Base-by-base conservation (phyloP, 2,113 vertebrate genomes). In the Tonatia bakeri region DNA sequence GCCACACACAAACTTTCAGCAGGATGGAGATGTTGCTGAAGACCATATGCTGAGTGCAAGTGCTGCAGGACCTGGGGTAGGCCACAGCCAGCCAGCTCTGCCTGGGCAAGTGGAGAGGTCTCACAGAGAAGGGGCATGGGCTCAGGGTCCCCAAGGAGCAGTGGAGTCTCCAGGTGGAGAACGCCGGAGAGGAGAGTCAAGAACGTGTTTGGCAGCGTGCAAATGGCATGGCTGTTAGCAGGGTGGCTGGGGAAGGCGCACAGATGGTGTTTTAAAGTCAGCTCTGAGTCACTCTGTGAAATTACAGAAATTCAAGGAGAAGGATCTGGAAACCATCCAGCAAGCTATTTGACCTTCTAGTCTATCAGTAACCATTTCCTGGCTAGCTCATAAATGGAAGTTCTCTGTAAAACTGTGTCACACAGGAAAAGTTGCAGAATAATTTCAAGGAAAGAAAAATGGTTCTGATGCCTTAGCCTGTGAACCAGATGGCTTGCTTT, bases 281-380 rank as follows among this genome's bases (percentile, higher is more conserved):
- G 59, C 40, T 94, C 83, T 91, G 96, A 97, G 92, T 97, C 97
- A 94, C 40, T 89, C 72, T 91, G 36, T 79, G 91, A 94, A 95
- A 90, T 94, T 20, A 83, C 31, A 94, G 75, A 94, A 79, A 87
- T 76, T 90, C 83, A 75, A 85, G 84, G 96, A 91, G 83, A 94
- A 90, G 90, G 95, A 70, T 43, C 76, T 97, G 95, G 96, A 94
- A 43, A 56, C 13, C 50, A 64, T 90, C 93, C 94, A 92, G 76
- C 64, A 83, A 79, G 76, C 82, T 86, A 86, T 93, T 77, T 86
- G 95, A 95, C 65, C 94, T 96, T 94, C 94, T 72, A 54, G 45
- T 94, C 61, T 82, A 73, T 87, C 65, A 76, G 2, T 80, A 93
- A 77, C 47, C n/a, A 36, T 79, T 93, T 75, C 65, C 56, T 79